Evolutionary conservation across 1,140 invertebrate genomes (phyloP), one percentile per base, ranked within the genome.

Genomic region (Monomorium pharaonis): DNA sequence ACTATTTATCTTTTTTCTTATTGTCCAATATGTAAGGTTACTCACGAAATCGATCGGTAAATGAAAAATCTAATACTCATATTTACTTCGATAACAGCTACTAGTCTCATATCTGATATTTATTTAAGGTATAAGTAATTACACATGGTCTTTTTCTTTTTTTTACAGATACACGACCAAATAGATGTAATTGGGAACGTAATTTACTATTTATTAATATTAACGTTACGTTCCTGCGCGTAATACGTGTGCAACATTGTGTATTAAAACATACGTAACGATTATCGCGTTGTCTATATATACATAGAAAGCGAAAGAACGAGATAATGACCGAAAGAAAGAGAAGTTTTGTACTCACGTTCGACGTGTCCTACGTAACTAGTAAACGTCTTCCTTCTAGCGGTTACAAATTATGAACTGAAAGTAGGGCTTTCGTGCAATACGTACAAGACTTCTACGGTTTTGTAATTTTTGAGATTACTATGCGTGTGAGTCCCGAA

Each of bases 381-480:
- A 93, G 88, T 70, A 92, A 87, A 93, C 89, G 93, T 94, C 93
- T 94, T 94, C 93, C 93, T 94, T 90, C 85, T 87, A 91, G 86
- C 90, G 88, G 90, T 84, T 85, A 87, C 51, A 67, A 91, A 92
- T 51, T 78, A 86, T 76, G 62, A 90, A 74, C 77, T 87, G 72
- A 88, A 80, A 76, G 84, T 90, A 91, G 88, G 91, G 89, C 86
- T 92, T 91, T 92, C 85, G 87, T 93, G 85, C 85, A 91, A 90
- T 90, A 88, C 30, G 89, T 92, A 92, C 91, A 93, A 92, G 56
- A 92, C 90, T 93, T 87, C 70, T 70, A 80, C 84, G 56, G 81
- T 89, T 87, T 90, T 85, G 69, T 91, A 86, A 90, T 89, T 89
- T 89, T 83, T 65, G 87, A 89, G 87, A 92, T 78, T 84, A 88